Evolutionary conservation across 35 echinoderm and acorn worm genomes (phyloP).

Genomic region (Apostichopus californicus): DNA sequence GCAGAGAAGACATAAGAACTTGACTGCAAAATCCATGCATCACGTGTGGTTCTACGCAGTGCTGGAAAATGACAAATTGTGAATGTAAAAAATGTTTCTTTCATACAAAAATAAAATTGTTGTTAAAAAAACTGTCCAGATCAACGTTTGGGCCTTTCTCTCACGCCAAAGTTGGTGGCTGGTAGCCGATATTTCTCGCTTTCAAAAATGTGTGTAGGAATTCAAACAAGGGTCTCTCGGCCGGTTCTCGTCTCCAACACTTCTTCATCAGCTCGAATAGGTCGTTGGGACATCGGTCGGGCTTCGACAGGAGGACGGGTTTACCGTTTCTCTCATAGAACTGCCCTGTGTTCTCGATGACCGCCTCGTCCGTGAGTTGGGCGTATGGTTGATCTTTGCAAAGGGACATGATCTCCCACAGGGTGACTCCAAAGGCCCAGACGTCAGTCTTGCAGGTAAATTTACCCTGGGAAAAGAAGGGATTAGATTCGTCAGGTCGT

Average conservation of each 20-base stretch:
- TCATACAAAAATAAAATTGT: not conserved
- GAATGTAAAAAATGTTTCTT: not conserved
- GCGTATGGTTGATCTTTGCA: conserved; percentile 87
- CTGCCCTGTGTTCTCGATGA: conserved; percentile 96
- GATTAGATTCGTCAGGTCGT: too few relatives aligned
- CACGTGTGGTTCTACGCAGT: too few relatives aligned
- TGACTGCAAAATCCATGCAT: too few relatives aligned
- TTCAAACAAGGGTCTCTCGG: conserved; percentile 75
- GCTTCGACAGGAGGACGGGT: conserved; percentile 66
- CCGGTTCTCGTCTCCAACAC: conserved; percentile 81
- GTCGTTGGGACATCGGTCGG: conserved; percentile 82
- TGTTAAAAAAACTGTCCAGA: too few relatives aligned
- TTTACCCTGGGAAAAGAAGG: conserved; percentile 71
- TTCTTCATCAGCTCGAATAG: conserved; percentile 88
- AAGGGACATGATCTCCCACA: conserved; percentile 97
- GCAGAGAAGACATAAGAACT: too few relatives aligned
- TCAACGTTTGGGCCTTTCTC: not conserved
- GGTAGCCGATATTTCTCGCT: conserved; percentile 88
- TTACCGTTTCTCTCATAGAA: conserved; percentile 87
- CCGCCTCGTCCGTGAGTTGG: conserved; percentile 79
- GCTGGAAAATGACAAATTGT: too few relatives aligned
- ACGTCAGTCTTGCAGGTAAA: conserved; percentile 93
- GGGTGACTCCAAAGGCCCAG: conserved; percentile 95
- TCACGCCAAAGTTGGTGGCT: conserved; percentile 66
- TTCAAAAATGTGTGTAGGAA: conserved; percentile 84